These are phyloP conservation scores for Falco cherrug DNA, from an alignment of 2,797 vertebrate genomes.

Conservation along the genomic window DNA sequence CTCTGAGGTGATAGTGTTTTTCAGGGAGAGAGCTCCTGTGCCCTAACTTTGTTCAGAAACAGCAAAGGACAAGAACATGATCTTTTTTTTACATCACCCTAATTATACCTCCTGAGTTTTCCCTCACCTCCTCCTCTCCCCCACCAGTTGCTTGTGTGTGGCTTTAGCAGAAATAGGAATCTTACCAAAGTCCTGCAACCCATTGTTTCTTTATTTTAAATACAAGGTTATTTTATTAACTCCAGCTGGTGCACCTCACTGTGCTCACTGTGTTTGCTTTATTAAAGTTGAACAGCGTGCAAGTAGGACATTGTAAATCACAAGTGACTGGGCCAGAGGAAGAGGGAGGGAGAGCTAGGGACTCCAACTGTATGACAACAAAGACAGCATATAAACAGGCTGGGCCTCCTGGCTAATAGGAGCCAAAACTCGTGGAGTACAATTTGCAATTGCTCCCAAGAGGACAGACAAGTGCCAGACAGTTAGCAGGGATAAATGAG, in stretches of 20 bases:
- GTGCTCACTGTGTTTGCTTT: constrained; percentile 21
- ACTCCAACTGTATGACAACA: constrained; percentile 23
- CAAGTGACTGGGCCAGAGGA: constrained; percentile 15
- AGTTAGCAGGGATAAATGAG: neutral
- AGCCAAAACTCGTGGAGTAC: neutral
- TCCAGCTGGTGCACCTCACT: constrained; percentile 53
- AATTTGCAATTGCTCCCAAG: constrained; percentile 3
- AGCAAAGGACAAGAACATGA: neutral
- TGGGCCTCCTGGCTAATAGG: neutral
- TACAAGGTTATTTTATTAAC: constrained; percentile 30
- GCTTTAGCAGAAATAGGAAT: constrained; percentile 15
- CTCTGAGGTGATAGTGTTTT: neutral
- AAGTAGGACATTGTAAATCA: constrained; percentile 59
- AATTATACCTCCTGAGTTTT: neutral
- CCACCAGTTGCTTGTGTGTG: neutral
- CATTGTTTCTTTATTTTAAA: constrained; percentile 41
- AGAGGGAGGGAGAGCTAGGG: neutral
- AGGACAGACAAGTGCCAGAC: constrained; percentile 9
- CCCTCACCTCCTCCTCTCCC: neutral
- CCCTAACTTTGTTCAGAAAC: neutral
- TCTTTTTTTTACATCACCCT: neutral
- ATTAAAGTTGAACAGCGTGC: constrained; percentile 50
- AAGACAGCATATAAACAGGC: constrained; percentile 1
- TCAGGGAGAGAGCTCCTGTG: neutral
- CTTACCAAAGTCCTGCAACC: constrained; percentile 38